phyloP scores from a whole-genome alignment of 2,113 vertebrate genomes.

The Aspidoscelis tigris region DNA sequence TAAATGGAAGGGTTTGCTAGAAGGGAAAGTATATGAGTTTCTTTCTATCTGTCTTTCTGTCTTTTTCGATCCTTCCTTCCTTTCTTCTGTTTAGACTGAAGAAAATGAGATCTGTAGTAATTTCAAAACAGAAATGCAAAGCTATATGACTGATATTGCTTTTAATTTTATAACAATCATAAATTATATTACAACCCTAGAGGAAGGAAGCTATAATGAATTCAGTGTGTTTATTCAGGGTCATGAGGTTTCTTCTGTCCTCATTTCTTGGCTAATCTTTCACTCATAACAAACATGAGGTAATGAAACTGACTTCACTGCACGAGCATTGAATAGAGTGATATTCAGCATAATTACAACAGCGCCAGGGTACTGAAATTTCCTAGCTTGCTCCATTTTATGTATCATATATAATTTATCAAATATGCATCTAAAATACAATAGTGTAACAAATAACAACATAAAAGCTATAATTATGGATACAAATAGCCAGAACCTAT shows the following conservation, averaged over 20 bases:
- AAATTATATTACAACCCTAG: constrained; percentile 51
- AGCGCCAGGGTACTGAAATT: background rate
- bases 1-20: too few relatives aligned
- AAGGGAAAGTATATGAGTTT: too few relatives aligned
- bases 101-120: constrained; percentile 32
- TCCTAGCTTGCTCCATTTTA: background rate
- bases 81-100: constrained; percentile 21
- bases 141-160: constrained; percentile 53
- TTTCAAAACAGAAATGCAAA: constrained; percentile 58
- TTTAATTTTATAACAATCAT: constrained; percentile 60
- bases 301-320: constrained; percentile 51
- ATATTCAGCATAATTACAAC: background rate
- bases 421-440: background rate
- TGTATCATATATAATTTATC: background rate
- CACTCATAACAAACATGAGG: constrained; percentile 42
- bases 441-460: background rate
- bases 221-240: constrained; percentile 34
- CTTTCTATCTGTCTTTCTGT: too few relatives aligned
- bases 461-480: background rate
- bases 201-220: constrained; percentile 33
- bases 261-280: constrained; percentile 38
- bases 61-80: too few relatives aligned
- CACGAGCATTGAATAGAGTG: fast-evolving
- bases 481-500: too few relatives aligned
- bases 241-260: constrained; percentile 33